Base-by-base conservation (phyloP, 1,140 invertebrate species). In the Micrasema minimum region DNA sequence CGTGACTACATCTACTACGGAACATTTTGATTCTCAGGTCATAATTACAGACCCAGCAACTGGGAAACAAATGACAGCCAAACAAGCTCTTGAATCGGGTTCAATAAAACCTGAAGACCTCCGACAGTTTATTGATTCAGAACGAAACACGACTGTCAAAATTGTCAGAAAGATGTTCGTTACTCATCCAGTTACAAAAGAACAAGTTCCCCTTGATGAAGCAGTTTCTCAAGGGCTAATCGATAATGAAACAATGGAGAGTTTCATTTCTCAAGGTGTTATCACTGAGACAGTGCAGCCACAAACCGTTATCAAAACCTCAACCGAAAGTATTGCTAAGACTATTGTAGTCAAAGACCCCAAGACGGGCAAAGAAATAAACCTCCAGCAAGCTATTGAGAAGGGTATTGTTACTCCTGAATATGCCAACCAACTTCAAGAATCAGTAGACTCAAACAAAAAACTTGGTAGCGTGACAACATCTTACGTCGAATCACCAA, bases 11-110 rank as follows among this genome's bases (percentile, higher is more conserved):
- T 38, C 18, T 14, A 37, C 18, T 20, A 66, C 45, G 46, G 68
- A 70, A 61, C 31, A 55, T 48, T 31, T 69, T 20, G 67, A 69
- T 20, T 69, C 67, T 6, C 20, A 69, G 18, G 53, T 74, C 12
- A 67, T 67, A 22, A 74, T 74, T 18, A 74, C 79, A 48, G 91
- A 95, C 83, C 90, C 91, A 7, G 82, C 83, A 64, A 91, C 90
- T 20, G 88, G 90, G 6, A 85, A 89, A 74, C 86, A 88, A 75
- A 83, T 92, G 23, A 86, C 89, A 1, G 83, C 90, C 55, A 87
- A 92, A 78, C 88, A 91, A 46, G 92, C 92, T 16, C 82, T 92
- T 26, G 86, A 90, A 77, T 81, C 88, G 61, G 92, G 91, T 3
- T 80, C 93, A 12, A 87, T 89, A 12, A 79, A 80, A 45, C 78